phyloP scores from a whole-genome alignment of 2,888 invertebrate species.

The Chaitophorus viminalis region DNA sequence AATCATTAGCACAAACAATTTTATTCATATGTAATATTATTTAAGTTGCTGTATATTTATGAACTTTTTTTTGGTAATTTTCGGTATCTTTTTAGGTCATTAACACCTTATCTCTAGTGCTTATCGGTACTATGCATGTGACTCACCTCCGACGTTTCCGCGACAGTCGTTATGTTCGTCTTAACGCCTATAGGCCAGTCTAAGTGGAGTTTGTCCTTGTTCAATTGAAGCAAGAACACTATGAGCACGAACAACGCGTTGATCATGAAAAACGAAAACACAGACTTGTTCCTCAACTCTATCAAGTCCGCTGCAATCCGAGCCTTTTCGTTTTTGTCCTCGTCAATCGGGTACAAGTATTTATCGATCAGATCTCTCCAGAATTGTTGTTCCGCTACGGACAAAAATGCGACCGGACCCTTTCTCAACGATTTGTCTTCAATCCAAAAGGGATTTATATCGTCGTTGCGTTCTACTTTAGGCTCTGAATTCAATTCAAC shows the following conservation, averaged over 20 bases:
- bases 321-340: conserved; percentile 90
- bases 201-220: conserved; percentile 97
- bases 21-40: no score
- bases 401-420: conserved; percentile 89
- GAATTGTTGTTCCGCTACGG: conserved; percentile 85
- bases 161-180: conserved; percentile 93
- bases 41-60: no score
- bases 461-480: conserved; percentile 78
- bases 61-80: no score
- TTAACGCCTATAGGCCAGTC: conserved; percentile 96
- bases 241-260: conserved; percentile 99
- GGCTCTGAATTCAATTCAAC: conserved; percentile 65
- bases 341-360: conserved; percentile 93
- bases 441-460: conserved; percentile 94
- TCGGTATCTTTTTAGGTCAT: no score
- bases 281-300: conserved; percentile 95
- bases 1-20: no score
- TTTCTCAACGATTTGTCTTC: conserved; percentile 88
- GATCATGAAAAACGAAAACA: conserved; percentile 99
- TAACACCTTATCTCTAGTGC: no score
- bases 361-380: conserved; percentile 95
- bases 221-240: conserved; percentile 98
- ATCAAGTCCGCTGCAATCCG: conserved; percentile 89
- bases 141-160: conserved; percentile 89
- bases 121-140: no score